These are phyloP conservation scores for Chaetodon trifasciatus DNA, from an alignment of 2,797 vertebrate genomes.

Conservation along the genomic window DNA sequence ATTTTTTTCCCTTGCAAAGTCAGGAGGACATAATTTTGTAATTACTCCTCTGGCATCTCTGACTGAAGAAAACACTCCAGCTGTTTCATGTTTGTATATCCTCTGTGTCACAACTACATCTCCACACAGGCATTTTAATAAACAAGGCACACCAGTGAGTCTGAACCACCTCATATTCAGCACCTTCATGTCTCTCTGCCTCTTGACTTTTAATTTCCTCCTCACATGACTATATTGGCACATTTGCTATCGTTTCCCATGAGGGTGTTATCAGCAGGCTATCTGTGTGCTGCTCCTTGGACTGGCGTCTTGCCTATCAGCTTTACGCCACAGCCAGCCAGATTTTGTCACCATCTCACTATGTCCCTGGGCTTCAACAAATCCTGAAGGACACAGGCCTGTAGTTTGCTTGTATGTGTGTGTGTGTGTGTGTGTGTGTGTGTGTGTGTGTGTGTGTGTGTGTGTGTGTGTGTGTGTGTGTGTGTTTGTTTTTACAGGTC, in stretches of 20 bases:
- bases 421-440: neutral
- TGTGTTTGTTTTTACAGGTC: constrained; percentile 29
- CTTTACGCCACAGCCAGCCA: constrained; percentile 54
- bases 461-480: neutral
- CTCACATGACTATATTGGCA: constrained; percentile 35
- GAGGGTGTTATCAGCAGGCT: constrained; percentile 63
- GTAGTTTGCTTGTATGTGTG: constrained; percentile 6
- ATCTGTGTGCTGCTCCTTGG: constrained; percentile 58
- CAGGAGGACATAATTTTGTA: constrained; percentile 50
- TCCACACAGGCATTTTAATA: constrained; percentile 17
- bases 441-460: neutral
- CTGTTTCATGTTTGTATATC: constrained; percentile 32
- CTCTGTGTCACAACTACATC: constrained; percentile 11
- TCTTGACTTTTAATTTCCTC: constrained; percentile 62
- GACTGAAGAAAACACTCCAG: constrained; percentile 24
- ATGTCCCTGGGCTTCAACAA: constrained; percentile 52
- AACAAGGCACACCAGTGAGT: neutral
- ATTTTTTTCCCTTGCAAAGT: constrained; percentile 8
- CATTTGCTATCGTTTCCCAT: constrained; percentile 47
- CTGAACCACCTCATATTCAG: constrained; percentile 25
- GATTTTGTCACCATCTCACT: constrained; percentile 55
- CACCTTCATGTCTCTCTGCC: neutral
- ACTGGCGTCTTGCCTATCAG: constrained; percentile 74
- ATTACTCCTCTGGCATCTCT: constrained; percentile 42
- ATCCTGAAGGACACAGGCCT: constrained; percentile 48